These are phyloP conservation scores for Flexamia atlantica DNA, from an alignment of 2,888 invertebrate species.

Conservation along the genomic window DNA sequence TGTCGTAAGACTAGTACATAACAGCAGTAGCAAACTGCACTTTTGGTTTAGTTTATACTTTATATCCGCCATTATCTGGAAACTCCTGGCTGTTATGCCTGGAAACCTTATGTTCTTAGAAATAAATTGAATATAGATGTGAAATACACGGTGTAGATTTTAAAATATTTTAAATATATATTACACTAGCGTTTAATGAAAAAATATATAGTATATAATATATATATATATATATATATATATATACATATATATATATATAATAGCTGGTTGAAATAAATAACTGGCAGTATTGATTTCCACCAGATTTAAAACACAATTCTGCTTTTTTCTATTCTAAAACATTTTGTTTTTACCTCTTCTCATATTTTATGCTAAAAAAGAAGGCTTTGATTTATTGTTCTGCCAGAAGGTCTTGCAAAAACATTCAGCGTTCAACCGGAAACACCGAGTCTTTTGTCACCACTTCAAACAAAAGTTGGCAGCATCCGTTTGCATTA, in stretches of 20 bases:
- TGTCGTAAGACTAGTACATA: not conserved
- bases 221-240: not conserved
- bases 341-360: too few relatives aligned
- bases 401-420: not conserved
- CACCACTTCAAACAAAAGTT: constrained; percentile 27
- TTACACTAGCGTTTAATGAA: too few relatives aligned
- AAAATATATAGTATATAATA: too few relatives aligned
- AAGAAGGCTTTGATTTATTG: not conserved
- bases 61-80: constrained; percentile 4
- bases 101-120: too few relatives aligned
- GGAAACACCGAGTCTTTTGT: constrained; percentile 1
- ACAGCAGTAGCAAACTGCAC: not conserved
- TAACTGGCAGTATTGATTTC: too few relatives aligned
- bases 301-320: too few relatives aligned
- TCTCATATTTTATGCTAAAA: too few relatives aligned
- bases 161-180: too few relatives aligned
- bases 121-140: too few relatives aligned
- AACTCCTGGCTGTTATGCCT: not conserved
- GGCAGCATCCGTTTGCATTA: not conserved
- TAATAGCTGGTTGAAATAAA: not conserved
- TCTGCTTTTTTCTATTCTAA: too few relatives aligned
- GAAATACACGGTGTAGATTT: too few relatives aligned
- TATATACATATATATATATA: not conserved
- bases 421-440: not conserved
- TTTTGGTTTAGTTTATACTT: not conserved